Evolutionary conservation across 2,888 invertebrate genomes (phyloP).

Genomic region (Netelia fuscicornis): DNA sequence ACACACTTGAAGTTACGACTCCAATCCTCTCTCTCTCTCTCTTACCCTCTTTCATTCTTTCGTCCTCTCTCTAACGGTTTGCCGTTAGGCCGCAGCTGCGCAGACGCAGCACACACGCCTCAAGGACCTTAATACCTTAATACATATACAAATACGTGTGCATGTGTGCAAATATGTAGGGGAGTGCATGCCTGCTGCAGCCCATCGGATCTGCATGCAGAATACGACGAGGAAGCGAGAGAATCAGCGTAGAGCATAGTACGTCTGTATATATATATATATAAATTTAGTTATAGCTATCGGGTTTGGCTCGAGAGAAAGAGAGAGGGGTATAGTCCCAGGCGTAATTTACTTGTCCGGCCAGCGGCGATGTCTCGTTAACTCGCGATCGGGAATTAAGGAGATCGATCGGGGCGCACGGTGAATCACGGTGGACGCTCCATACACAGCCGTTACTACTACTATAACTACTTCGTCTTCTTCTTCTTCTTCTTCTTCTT

Average conservation of each 20-base stretch:
- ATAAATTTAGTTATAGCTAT: not conserved
- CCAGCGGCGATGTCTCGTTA: slow-evolving; percentile 83
- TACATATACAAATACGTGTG: slow-evolving; percentile 36
- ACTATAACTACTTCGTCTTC: slow-evolving; percentile 48
- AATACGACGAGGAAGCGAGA: slow-evolving; percentile 46
- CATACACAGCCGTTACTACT: slow-evolving; percentile 58
- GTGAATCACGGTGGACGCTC: slow-evolving; percentile 67
- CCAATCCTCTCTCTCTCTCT: slow-evolving; percentile 22
- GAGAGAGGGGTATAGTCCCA: slow-evolving; percentile 47
- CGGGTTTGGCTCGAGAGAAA: slow-evolving; percentile 40
- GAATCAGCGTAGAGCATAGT: slow-evolving; percentile 38
- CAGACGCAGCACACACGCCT: slow-evolving; percentile 55
- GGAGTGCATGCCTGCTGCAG: slow-evolving; percentile 39
- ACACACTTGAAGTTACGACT: slow-evolving; percentile 63
- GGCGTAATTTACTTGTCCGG: slow-evolving; percentile 83
- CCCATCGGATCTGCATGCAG: slow-evolving; percentile 46
- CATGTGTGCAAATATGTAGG: slow-evolving; percentile 7
- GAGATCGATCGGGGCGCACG: slow-evolving; percentile 75
- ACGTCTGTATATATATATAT: not conserved
- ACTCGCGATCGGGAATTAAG: slow-evolving; percentile 82
- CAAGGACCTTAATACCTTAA: slow-evolving; percentile 74
- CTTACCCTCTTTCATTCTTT: slow-evolving; percentile 27
- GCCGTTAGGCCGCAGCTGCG: slow-evolving; percentile 77
- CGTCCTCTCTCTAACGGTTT: slow-evolving; percentile 76
- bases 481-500: not conserved